Evolutionary conservation across 2,888 invertebrate species (phyloP), one percentile per base, ranked within the genome.

Genomic region (Nephrotoma flavescens): DNA sequence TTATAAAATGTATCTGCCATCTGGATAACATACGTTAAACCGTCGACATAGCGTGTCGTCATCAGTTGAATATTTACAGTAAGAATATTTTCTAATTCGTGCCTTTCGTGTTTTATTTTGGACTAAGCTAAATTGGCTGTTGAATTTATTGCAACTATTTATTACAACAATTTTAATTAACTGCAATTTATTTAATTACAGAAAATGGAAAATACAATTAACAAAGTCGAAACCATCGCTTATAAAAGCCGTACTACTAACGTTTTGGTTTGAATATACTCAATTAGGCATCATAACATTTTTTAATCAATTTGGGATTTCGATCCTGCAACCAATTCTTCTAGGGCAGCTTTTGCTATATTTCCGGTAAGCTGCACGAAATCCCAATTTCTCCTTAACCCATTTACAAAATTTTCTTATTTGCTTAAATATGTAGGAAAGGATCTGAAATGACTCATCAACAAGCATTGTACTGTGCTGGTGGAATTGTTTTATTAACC

Each of bases 381-480:
- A 31, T 31, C 31, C 31, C 31, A 0, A 31, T 31, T 15, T 57
- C n/a, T 6, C 6, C 86, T 6, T 45, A 12, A 85, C 15, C 0
- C 2, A 31, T 31, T 57, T 31, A 31, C 2, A 2, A 31, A 31
- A 31, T 31, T 31, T 31, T 31, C 42, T 71, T n/a, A 19, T 83
- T 83, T 41, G 19, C 4, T 47, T 9, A 47, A 4, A 19, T 15
- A 11, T 42, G 71, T 85, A 94, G 94, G 0, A 90, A 93, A 90
- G 92, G 91, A 87, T 90, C 92, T 0, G 89, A 90, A 0, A 91
- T 92, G 90, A 88, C 89, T 0, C 90, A 89, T 83, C 89, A 92
- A 45, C 92, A 94, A 0, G 95, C 95, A 0, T 90, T 94, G 12
- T 92, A 93, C 88, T 95, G 94, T 89, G 93, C 93, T 0, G 92